Evolutionary conservation across 2,113 vertebrate species (phyloP).

Genomic region (Lycaon pictus): DNA sequence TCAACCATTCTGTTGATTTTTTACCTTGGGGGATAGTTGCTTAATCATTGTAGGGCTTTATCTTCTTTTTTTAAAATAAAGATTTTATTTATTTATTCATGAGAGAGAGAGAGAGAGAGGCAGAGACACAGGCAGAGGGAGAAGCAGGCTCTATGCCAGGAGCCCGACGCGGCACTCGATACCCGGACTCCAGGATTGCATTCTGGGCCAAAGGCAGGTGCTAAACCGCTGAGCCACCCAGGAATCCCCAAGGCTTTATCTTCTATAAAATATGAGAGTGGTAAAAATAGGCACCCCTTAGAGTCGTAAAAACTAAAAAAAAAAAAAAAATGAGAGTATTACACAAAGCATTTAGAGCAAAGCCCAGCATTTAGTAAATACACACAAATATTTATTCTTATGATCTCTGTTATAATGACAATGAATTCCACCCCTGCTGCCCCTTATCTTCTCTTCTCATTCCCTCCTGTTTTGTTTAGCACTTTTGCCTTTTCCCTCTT

Average conservation of each 20-base stretch:
- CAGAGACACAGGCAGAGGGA: no score
- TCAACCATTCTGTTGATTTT: neutral
- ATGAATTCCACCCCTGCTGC: rapidly evolving
- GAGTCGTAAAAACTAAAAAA: neutral
- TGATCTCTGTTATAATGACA: rapidly evolving
- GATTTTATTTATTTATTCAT: no score
- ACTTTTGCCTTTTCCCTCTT: slow-evolving; percentile 64
- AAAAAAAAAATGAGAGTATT: neutral
- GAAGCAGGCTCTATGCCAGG: no score
- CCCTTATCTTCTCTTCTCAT: neutral
- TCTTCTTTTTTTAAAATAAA: neutral
- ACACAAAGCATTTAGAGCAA: rapidly evolving
- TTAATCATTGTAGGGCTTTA: neutral
- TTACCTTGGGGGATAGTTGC: neutral
- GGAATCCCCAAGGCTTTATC: no score
- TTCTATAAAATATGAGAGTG: neutral
- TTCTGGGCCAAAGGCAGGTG: no score
- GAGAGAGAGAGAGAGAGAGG: no score
- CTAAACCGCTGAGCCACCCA: no score
- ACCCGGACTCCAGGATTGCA: no score
- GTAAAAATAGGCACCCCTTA: neutral
- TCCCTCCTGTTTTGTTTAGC: neutral
- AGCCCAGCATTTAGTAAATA: rapidly evolving
- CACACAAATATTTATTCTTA: rapidly evolving
- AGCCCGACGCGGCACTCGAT: no score